phyloP scores from a whole-genome alignment of 2,888 invertebrate genomes.

The Cistogaster globosa region DNA sequence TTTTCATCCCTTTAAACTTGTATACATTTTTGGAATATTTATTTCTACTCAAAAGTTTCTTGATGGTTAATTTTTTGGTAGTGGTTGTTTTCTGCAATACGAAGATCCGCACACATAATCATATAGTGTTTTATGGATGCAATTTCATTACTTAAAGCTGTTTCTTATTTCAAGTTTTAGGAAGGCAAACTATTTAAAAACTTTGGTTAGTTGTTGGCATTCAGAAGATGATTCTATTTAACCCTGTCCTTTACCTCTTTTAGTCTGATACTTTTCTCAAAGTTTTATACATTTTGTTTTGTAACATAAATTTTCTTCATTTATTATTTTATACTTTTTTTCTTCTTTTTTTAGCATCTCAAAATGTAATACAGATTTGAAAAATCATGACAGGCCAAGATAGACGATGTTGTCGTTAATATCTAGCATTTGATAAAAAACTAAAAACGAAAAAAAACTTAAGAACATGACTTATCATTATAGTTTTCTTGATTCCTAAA shows the following conservation, averaged over 20 bases:
- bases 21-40: conserved; percentile 36
- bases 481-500: conserved; percentile 49
- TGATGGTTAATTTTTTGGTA: conserved; percentile 17
- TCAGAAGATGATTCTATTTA: not conserved
- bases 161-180: conserved; percentile 42
- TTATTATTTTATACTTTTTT: conserved; percentile 64
- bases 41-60: conserved; percentile 47
- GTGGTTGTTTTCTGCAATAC: not conserved
- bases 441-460: not conserved
- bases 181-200: conserved; percentile 53
- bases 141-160: conserved; percentile 66
- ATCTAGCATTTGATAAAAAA: conserved; percentile 28
- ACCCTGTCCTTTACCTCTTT: not conserved
- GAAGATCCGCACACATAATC: not conserved
- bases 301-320: conserved; percentile 43
- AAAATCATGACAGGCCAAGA: conserved; percentile 54
- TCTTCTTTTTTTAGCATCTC: not conserved
- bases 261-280: conserved; percentile 50
- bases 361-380: conserved; percentile 38
- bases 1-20: conserved; percentile 32
- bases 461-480: conserved; percentile 57
- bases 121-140: conserved; percentile 36
- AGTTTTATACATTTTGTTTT: conserved; percentile 35
- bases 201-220: conserved; percentile 35
- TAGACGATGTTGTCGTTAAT: conserved; percentile 54